phyloP scores from a whole-genome alignment of 1,140 invertebrate genomes.

The Drosophila grimshawi region DNA sequence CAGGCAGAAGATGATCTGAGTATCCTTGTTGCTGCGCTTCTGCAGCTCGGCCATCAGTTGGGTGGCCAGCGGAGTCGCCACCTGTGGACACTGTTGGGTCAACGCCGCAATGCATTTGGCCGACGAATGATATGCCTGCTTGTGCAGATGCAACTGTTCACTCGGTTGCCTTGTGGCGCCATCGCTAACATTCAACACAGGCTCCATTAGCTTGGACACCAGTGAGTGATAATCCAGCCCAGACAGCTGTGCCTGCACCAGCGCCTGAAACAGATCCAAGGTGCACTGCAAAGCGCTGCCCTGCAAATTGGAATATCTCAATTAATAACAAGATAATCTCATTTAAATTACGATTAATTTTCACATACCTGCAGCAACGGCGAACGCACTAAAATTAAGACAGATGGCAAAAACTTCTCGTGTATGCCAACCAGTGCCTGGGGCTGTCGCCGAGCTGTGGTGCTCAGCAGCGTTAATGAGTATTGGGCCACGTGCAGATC shows the following conservation, averaged over 20 bases:
- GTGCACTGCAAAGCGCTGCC: slow-evolving; percentile 94
- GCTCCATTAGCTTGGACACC: slow-evolving; percentile 89
- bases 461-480: slow-evolving; percentile 90
- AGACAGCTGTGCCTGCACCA: slow-evolving; percentile 92
- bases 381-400: slow-evolving; percentile 94
- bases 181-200: slow-evolving; percentile 82
- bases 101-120: slow-evolving; percentile 98
- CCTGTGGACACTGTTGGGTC: slow-evolving; percentile 90
- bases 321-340: not conserved
- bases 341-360: not conserved
- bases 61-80: slow-evolving; percentile 92
- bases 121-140: slow-evolving; percentile 94
- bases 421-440: slow-evolving; percentile 80
- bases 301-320: slow-evolving; percentile 84
- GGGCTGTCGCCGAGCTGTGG: slow-evolving; percentile 86
- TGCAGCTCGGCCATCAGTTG: slow-evolving; percentile 94
- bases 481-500: slow-evolving; percentile 98
- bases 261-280: slow-evolving; percentile 95
- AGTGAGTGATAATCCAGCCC: slow-evolving; percentile 93
- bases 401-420: slow-evolving; percentile 91
- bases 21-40: slow-evolving; percentile 88
- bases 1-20: slow-evolving; percentile 95
- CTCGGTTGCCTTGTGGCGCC: slow-evolving; percentile 18
- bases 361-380: slow-evolving; percentile 91
- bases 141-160: slow-evolving; percentile 85